These are phyloP conservation scores for Hestina assimilis DNA, from an alignment of 1,140 invertebrate genomes.

Conservation along the genomic window DNA sequence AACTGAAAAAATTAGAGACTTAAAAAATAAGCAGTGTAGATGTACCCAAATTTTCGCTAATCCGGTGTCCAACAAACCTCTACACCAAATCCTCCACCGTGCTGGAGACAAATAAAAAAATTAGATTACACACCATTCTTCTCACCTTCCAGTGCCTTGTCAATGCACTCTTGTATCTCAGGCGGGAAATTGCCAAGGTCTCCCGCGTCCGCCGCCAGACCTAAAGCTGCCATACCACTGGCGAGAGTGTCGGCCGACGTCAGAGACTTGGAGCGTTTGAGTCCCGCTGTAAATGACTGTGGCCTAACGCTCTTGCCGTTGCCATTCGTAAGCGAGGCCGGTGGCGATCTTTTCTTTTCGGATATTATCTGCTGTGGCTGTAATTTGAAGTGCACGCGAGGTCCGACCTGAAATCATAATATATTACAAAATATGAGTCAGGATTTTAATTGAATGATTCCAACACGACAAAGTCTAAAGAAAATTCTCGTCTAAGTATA, in stretches of 20 bases:
- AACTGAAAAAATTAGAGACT: neutral
- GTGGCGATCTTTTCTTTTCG: conserved; percentile 73
- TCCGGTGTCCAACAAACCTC: conserved; percentile 2
- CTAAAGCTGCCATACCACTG: conserved; percentile 80
- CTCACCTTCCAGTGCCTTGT: conserved; percentile 84
- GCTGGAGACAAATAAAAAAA: conserved; percentile 33
- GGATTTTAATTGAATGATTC: no score
- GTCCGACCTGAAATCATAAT: conserved; percentile 49
- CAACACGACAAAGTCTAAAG: no score
- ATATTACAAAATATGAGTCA: no score
- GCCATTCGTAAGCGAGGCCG: conserved; percentile 63
- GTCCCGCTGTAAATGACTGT: conserved; percentile 73
- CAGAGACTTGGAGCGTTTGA: conserved; percentile 90
- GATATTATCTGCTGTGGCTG: conserved; percentile 62
- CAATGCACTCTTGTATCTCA: conserved; percentile 84
- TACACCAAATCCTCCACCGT: conserved; percentile 25
- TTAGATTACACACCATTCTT: conserved; percentile 32
- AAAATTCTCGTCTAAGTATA: no score
- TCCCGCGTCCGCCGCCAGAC: conserved; percentile 82
- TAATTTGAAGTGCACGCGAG: conserved; percentile 80
- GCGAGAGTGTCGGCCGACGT: conserved; percentile 85
- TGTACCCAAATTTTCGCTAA: neutral
- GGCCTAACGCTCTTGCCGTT: conserved; percentile 63
- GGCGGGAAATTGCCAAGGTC: conserved; percentile 86
- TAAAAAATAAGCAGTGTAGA: neutral